phyloP scores from a whole-genome alignment of 2,797 vertebrate species.

The Pipistrellus kuhlii region DNA sequence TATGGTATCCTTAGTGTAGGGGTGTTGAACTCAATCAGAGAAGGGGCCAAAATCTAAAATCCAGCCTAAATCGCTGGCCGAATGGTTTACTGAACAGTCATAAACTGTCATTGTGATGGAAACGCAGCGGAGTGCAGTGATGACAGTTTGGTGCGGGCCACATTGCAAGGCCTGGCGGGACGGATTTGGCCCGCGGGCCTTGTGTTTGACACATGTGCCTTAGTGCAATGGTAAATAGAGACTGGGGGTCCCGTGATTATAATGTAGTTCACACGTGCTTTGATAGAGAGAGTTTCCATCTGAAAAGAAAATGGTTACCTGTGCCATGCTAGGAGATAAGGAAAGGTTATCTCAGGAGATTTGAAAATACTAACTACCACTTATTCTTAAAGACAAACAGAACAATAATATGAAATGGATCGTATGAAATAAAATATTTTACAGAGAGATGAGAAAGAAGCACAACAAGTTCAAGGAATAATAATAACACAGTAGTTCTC shows the following conservation, averaged over 20 bases:
- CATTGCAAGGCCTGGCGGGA: no score
- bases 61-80: no score
- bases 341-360: not conserved
- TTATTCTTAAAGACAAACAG: conserved; percentile 35
- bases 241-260: not conserved
- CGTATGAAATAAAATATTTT: not conserved
- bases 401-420: not conserved
- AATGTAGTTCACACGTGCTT: not conserved
- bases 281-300: not conserved
- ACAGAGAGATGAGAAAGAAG: conserved; percentile 5
- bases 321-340: not conserved
- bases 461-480: not conserved
- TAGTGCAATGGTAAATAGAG: conserved; percentile 5
- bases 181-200: no score
- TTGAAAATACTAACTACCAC: not conserved
- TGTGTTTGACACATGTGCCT: no score
- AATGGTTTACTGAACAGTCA: no score
- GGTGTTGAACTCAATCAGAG: no score
- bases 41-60: no score
- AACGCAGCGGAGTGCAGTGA: no score
- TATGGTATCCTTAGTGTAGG: not conserved
- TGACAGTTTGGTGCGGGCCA: no score
- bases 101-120: no score
- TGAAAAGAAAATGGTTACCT: not conserved
- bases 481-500: not conserved